These are phyloP conservation scores for Nymphicus hollandicus DNA, from an alignment of 2,113 vertebrate genomes.

Conservation along the genomic window DNA sequence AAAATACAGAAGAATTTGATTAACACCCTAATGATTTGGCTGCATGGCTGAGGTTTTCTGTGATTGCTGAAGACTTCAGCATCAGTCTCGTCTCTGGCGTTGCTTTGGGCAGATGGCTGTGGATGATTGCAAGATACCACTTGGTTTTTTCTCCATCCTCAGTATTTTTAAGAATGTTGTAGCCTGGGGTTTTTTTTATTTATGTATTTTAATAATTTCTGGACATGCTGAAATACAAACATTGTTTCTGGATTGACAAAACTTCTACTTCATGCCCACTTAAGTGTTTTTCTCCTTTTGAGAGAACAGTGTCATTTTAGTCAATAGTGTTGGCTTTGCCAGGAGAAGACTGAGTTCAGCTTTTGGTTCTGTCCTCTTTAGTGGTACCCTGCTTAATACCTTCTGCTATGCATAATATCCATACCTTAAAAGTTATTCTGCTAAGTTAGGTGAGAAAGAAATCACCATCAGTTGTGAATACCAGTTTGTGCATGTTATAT, in stretches of 20 bases:
- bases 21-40: background rate
- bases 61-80: background rate
- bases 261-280: background rate
- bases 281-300: background rate
- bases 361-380: background rate
- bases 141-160: background rate
- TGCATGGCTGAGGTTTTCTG: background rate
- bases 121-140: background rate
- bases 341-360: background rate
- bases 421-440: background rate
- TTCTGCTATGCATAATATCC: background rate
- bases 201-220: background rate
- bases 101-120: background rate
- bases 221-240: background rate
- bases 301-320: background rate
- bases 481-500: background rate
- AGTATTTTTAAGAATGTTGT: background rate
- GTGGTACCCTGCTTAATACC: background rate
- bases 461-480: background rate
- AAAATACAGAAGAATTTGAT: background rate
- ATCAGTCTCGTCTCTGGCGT: background rate
- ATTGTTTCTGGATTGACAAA: background rate
- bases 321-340: background rate
- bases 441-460: background rate
- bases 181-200: fast-evolving